Percentiles rank a stretch among this genome's conserved stretches.
Evolutionary conservation across 2,888 invertebrate species (phyloP).

Genomic region (Ceraclea dissimilis): DNA sequence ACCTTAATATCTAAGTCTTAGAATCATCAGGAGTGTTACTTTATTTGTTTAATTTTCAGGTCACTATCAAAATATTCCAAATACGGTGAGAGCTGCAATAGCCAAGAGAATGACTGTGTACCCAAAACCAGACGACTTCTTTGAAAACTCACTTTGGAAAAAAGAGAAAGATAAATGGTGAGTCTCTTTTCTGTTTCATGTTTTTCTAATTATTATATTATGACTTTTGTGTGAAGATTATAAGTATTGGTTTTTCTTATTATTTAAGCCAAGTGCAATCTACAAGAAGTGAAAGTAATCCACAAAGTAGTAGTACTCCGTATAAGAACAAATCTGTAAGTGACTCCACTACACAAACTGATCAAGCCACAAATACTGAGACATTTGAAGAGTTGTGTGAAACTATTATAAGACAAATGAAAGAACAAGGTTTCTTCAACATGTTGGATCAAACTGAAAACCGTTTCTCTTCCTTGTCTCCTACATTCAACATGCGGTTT

Average conservation of each 20-base stretch:
- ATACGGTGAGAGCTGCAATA: conserved; percentile 6
- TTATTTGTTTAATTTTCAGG: conserved; percentile 6
- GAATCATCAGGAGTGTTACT: too few relatives aligned
- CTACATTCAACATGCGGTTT: neutral
- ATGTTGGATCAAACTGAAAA: neutral
- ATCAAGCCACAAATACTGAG: conserved; percentile 36
- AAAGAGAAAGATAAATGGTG: conserved; percentile 25
- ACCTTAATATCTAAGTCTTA: too few relatives aligned
- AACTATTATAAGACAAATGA: conserved; percentile 33
- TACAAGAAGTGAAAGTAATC: conserved; percentile 8
- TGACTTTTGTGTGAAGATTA: too few relatives aligned
- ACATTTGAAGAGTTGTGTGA: conserved; percentile 42
- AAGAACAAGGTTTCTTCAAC: conserved; percentile 23
- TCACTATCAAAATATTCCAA: conserved; percentile 8
- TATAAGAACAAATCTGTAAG: conserved; percentile 5
- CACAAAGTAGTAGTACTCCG: conserved; percentile 23
- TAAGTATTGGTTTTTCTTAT: too few relatives aligned
- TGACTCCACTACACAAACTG: neutral
- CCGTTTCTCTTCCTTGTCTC: neutral
- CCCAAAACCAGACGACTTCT: conserved; percentile 15
- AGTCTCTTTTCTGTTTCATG: too few relatives aligned
- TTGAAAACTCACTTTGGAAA: conserved; percentile 24
- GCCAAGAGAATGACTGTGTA: conserved; percentile 10
- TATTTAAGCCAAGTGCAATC: conserved; percentile 6
- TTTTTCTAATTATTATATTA: too few relatives aligned